Conservation (phyloP, 1,140 invertebrate genomes). For the Achroia grisella region DNA sequence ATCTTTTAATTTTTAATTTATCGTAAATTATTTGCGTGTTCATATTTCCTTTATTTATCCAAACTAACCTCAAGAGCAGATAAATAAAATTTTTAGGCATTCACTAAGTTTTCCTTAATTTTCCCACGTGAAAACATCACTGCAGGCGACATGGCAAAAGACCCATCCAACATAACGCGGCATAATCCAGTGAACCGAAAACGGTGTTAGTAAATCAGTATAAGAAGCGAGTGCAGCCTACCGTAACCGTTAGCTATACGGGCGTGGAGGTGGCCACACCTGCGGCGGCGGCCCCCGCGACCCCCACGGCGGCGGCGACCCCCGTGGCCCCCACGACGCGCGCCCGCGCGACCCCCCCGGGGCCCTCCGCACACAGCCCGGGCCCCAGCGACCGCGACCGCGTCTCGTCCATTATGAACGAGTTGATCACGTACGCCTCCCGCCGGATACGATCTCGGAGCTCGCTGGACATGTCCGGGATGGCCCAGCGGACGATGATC, state of each 20-base stretch:
- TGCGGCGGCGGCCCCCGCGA: slow-evolving; percentile 1
- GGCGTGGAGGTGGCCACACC: slow-evolving; percentile 21
- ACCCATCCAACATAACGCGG: neutral
- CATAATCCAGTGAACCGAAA: slow-evolving; percentile 27
- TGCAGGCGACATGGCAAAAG: too few species aligned
- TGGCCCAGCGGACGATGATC: slow-evolving; percentile 88
- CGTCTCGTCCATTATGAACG: slow-evolving; percentile 84
- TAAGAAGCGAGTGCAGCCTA: slow-evolving; percentile 33
- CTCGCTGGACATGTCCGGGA: slow-evolving; percentile 88
- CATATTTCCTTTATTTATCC: too few species aligned
- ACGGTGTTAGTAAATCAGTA: slow-evolving; percentile 31
- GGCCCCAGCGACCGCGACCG: slow-evolving; percentile 31
- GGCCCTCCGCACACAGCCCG: too few species aligned
- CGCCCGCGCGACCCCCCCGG: slow-evolving; percentile 1
- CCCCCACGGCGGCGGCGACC: neutral
- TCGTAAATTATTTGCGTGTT: too few species aligned
- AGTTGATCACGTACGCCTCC: slow-evolving; percentile 91
- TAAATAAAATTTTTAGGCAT: too few species aligned
- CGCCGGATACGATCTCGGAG: slow-evolving; percentile 86
- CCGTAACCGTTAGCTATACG: slow-evolving; percentile 36
- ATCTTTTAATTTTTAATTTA: too few species aligned
- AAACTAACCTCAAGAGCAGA: too few species aligned
- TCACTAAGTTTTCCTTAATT: too few species aligned
- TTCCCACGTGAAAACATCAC: too few species aligned
- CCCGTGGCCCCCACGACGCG: slow-evolving; percentile 2